phyloP scores from a whole-genome alignment of 2,888 invertebrate species.

The Mythimna albipuncta region DNA sequence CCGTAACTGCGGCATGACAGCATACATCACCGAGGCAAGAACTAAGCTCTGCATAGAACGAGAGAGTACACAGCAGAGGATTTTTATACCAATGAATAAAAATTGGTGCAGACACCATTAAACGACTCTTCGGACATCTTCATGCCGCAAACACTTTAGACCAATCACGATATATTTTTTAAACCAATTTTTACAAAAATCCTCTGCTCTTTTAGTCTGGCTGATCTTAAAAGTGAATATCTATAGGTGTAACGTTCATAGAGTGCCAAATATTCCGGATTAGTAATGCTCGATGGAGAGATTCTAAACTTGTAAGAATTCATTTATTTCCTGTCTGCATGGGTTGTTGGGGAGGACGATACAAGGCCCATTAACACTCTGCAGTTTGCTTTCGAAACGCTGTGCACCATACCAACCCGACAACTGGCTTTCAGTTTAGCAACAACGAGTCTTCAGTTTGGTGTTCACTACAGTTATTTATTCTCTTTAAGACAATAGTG shows the following conservation, averaged over 20 bases:
- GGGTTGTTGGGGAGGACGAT: background rate
- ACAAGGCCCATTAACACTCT: background rate
- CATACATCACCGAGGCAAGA: background rate
- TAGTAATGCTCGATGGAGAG: background rate
- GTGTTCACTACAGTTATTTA: too few relatives aligned
- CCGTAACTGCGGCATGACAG: background rate
- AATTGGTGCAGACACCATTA: background rate
- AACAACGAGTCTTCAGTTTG: background rate
- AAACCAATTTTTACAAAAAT: background rate
- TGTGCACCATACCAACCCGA: background rate
- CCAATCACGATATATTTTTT: too few relatives aligned
- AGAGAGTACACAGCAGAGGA: background rate
- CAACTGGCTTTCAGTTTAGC: background rate
- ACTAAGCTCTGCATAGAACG: background rate
- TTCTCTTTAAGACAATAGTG: too few relatives aligned
- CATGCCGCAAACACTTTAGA: too few relatives aligned
- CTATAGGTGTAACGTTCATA: background rate
- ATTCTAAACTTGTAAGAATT: conserved; percentile 5
- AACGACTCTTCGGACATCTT: background rate
- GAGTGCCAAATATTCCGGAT: background rate
- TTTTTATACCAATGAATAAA: background rate
- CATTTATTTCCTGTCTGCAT: background rate
- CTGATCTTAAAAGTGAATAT: background rate
- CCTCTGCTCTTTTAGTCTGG: background rate
- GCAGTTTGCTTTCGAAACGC: background rate